phyloP scores from a whole-genome alignment of 2,888 invertebrate genomes.

The Rugalucina vietnamica region DNA sequence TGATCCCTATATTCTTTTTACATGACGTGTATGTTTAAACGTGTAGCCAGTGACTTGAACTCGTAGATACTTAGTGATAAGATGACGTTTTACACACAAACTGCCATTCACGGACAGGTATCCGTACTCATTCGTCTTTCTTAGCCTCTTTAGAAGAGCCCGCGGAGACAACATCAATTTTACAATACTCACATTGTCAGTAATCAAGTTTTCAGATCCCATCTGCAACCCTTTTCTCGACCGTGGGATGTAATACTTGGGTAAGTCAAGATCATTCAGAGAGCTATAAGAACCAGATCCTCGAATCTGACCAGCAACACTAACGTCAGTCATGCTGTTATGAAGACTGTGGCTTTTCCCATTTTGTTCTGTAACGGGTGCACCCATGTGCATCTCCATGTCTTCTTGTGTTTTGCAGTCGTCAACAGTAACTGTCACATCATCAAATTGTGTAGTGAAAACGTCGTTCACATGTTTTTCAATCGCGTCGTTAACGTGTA shows the following conservation, averaged over 20 bases:
- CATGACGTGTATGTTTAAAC: too few relatives aligned
- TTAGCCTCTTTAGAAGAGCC: too few relatives aligned
- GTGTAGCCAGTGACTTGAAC: too few relatives aligned
- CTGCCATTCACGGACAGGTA: too few relatives aligned
- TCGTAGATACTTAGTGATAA: too few relatives aligned
- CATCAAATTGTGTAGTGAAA: background rate
- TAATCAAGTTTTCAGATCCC: conserved; percentile 56
- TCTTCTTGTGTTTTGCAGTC: background rate
- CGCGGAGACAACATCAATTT: background rate
- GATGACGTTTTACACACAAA: too few relatives aligned
- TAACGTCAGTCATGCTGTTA: background rate
- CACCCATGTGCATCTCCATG: background rate
- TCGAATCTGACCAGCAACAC: background rate
- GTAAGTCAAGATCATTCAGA: background rate
- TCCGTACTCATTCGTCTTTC: too few relatives aligned
- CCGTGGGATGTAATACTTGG: conserved; percentile 4
- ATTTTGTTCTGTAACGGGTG: background rate
- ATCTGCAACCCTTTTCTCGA: conserved; percentile 42
- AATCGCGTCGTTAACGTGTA: background rate
- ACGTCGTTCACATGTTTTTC: background rate
- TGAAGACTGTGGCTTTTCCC: background rate
- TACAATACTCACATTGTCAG: conserved; percentile 47
- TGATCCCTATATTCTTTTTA: too few relatives aligned
- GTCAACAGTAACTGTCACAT: background rate
- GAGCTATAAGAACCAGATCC: background rate